Evolutionary conservation across 2,888 invertebrate species (phyloP).

Genomic region (Toxonevra muliebris): DNA sequence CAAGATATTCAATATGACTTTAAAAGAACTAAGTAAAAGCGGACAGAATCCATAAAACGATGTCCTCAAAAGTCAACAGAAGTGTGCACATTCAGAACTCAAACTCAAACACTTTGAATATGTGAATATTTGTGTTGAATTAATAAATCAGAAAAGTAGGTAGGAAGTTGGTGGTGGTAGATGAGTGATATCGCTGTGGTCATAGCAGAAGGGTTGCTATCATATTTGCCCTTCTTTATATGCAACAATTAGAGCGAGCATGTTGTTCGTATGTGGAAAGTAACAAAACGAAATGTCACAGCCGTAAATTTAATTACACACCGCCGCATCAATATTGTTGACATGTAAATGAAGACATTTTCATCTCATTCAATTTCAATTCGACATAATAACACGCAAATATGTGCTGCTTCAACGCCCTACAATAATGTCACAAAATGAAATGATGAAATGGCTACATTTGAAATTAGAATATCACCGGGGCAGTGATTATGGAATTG

Average conservation of each 20-base stretch:
- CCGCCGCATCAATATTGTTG: constrained; percentile 29
- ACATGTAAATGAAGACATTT: constrained; percentile 48
- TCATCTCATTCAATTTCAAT: constrained; percentile 14
- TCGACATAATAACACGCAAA: background rate
- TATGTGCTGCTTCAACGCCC: constrained; percentile 7
- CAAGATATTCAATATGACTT: constrained; percentile 56
- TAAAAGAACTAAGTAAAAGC: constrained; percentile 36
- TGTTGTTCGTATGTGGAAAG: constrained; percentile 1
- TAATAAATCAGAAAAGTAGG: too few species aligned
- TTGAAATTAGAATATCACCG: too few species aligned
- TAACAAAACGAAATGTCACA: constrained; percentile 50
- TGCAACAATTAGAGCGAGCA: constrained; percentile 18
- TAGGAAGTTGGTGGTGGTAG: too few species aligned
- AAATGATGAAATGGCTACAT: too few species aligned
- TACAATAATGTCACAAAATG: background rate
- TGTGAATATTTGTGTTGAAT: too few species aligned
- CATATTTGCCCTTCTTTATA: constrained; percentile 11
- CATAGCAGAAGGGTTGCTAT: constrained; percentile 27
- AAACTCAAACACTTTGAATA: constrained; percentile 2
- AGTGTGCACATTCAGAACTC: constrained; percentile 14
- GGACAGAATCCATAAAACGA: constrained; percentile 19
- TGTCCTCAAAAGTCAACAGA: constrained; percentile 42
- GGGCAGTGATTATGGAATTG: too few species aligned
- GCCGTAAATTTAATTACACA: constrained; percentile 58
- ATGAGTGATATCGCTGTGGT: too few species aligned